A percentile compares a stretch with the other conserved stretches of the same genome.
Evolutionary conservation across 2,113 vertebrate species (phyloP).

Genomic region (Tenrec ecaudatus): DNA sequence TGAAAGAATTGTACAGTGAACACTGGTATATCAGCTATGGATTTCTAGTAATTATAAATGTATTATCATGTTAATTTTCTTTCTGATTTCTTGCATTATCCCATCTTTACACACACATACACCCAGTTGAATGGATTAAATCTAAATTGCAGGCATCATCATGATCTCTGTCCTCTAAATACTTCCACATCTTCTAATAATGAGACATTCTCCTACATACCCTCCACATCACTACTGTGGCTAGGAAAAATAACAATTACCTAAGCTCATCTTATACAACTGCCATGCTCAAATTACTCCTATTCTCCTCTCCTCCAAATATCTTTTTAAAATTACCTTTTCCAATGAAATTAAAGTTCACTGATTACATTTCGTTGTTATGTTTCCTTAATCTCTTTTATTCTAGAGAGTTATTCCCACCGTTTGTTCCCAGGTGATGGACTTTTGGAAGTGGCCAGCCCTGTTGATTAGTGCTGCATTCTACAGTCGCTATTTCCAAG

Average conservation of each 20-base stretch:
- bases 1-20: neutral
- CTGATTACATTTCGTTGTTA: neutral
- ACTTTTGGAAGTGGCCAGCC: conserved; percentile 10
- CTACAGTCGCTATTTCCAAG: conserved; percentile 47
- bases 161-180: neutral
- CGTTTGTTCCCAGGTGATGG: neutral
- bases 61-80: conserved; percentile 27
- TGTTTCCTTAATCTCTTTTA: conserved; percentile 35
- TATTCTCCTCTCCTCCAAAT: neutral
- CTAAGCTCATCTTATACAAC: conserved; percentile 23
- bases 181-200: neutral
- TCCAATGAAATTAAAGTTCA: neutral
- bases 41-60: conserved; percentile 48
- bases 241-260: neutral
- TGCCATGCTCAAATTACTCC: conserved; percentile 3
- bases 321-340: neutral
- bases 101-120: neutral
- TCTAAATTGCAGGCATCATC: neutral
- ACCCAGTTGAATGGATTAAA: neutral
- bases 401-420: neutral
- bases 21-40: neutral
- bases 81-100: conserved; percentile 30
- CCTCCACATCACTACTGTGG: neutral
- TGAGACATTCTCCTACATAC: conserved; percentile 2
- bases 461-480: neutral